A percentile compares a stretch with the other conserved stretches of the same genome.
Conservation (phyloP, 2,797 vertebrate species). For the Crocodylus rhombifer region DNA sequence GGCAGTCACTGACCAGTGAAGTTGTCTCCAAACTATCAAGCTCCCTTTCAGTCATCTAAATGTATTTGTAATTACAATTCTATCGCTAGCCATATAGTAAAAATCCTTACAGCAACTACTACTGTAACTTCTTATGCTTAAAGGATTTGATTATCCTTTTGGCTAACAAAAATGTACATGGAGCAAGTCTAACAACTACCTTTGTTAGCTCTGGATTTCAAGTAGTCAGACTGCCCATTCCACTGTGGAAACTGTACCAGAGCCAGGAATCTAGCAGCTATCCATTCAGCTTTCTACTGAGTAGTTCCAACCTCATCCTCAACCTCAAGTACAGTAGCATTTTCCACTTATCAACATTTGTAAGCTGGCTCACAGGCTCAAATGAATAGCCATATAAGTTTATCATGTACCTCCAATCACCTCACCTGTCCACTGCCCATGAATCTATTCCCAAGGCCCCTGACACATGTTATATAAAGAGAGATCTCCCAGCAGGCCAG, state of each 20-base stretch:
- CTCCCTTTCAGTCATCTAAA: not conserved
- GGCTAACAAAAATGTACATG: not conserved
- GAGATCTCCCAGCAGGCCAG: too few species aligned
- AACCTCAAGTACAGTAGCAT: not conserved
- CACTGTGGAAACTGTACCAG: not conserved
- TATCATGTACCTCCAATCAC: not conserved
- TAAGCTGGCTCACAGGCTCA: not conserved
- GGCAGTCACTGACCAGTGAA: not conserved
- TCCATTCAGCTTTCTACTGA: not conserved
- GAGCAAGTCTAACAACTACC: fast-evolving
- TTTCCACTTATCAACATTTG: not conserved
- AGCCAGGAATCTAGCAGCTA: not conserved
- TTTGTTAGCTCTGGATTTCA: not conserved
- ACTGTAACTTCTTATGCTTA: not conserved
- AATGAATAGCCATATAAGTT: not conserved
- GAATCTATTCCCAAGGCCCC: not conserved
- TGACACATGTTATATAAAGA: too few species aligned
- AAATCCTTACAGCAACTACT: not conserved
- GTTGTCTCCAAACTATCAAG: not conserved
- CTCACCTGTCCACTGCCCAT: not conserved
- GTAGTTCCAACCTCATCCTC: not conserved
- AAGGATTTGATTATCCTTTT: not conserved
- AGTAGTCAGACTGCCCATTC: not conserved
- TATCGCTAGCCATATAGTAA: not conserved
- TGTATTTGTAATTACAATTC: not conserved